Base-by-base conservation (phyloP, 2,888 invertebrate genomes). In the Phaedon cochleariae region DNA sequence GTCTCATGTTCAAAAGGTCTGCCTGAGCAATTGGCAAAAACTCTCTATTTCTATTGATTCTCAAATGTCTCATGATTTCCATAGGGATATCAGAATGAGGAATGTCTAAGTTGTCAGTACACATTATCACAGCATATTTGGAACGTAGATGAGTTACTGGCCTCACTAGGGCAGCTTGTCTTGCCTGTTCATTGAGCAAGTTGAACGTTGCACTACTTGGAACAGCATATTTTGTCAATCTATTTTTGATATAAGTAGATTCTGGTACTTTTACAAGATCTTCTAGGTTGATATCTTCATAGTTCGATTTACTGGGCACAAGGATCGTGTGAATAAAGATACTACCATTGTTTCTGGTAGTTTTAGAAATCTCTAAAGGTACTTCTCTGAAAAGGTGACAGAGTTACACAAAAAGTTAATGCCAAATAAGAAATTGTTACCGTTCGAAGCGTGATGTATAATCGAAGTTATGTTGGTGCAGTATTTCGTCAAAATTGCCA, bases 1-100 rank as follows among this genome's bases (percentile, higher is more conserved):
- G 84, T 52, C 96, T 87, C 59, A 92, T 92, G 79, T 93, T 93
- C 53, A 97, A 86, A 70, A 92, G 90, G 83, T 97, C 95, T 70
- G 93, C 89, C 74, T 90, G 90, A 6, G 96, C 84, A 68, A 97
- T 90, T 20, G 97, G 97, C 67, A 96, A 83, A 79, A 95, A 95
- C 79, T 89, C 88, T 12, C 84, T 83, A 52, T 87, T 85, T 59
- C 84, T 82, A 76, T 88, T 88, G 26, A 92, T 80, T 70, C 91
- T 89, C 81, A 75, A 85, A 84, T 76, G 71, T 46, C 70, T 70
- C 17, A 79, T 63, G 31, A 83, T 68, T 72, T 83, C 82, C 12
- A 76, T 65, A 3, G 82, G 82, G 62, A 82, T 72, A 51, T 76
- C 77, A 7, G 66, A 68, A 53, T 80, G 76, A 1, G 82, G 81